phyloP scores from a whole-genome alignment of 2,113 vertebrate species.

The Elaphurus davidianus region DNA sequence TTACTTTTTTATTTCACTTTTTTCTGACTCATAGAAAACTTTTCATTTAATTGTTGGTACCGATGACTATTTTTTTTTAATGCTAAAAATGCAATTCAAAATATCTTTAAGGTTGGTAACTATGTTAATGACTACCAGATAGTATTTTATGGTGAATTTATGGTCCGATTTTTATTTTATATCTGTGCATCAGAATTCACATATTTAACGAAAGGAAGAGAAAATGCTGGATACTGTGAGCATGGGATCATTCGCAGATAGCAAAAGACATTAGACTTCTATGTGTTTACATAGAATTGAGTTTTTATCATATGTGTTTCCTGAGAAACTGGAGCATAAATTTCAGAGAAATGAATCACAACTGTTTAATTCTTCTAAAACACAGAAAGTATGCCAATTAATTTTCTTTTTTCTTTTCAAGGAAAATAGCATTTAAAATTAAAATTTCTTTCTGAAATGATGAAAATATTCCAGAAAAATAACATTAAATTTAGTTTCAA shows the following conservation, averaged over 20 bases:
- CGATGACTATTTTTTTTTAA: neutral
- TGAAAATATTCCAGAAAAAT: conserved; percentile 22
- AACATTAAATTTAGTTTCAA: conserved; percentile 13
- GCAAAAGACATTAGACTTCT: neutral
- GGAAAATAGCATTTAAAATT: conserved; percentile 11
- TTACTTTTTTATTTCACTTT: neutral
- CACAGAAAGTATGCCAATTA: neutral
- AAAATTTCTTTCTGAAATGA: neutral
- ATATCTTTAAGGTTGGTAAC: neutral
- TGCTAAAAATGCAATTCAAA: neutral
- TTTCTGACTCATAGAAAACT: neutral
- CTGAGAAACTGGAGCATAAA: neutral
- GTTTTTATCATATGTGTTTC: neutral
- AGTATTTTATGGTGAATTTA: neutral
- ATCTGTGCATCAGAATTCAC: neutral
- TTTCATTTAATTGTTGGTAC: neutral
- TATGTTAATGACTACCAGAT: neutral
- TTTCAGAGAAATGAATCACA: neutral
- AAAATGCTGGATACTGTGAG: neutral
- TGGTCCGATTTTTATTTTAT: neutral
- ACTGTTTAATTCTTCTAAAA: neutral
- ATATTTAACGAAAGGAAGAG: neutral
- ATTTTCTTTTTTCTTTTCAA: neutral
- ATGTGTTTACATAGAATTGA: neutral
- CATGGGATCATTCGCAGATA: neutral